These are phyloP conservation scores for Spongilla lacustris DNA, from an alignment of 37 sponge, comb jelly and placozoan genomes.

Conservation along the genomic window DNA sequence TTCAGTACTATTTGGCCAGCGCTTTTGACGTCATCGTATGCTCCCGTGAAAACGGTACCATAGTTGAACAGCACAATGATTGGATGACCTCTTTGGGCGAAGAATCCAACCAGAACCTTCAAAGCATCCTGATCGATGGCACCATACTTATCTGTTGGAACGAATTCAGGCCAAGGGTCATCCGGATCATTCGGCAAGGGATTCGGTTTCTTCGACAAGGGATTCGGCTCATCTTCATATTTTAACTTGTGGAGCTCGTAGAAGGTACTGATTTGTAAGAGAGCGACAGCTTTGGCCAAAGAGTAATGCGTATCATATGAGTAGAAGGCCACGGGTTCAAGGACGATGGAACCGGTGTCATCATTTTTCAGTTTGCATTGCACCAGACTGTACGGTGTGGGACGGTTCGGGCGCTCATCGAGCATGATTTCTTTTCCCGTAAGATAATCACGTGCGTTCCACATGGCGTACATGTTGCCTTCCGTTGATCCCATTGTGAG, in stretches of 20 bases:
- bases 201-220: no score
- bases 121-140: not conserved
- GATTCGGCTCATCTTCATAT: not conserved
- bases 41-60: not conserved
- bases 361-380: no score
- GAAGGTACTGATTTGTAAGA: conserved; percentile 13
- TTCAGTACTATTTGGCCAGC: no score
- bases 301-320: conserved; percentile 32
- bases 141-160: not conserved
- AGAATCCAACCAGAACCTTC: not conserved
- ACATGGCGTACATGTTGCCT: conserved; percentile 25
- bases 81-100: not conserved
- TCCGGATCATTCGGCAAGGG: not conserved
- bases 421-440: no score
- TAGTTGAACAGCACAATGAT: not conserved
- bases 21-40: not conserved
- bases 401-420: no score
- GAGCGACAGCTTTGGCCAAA: not conserved
- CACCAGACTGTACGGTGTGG: no score
- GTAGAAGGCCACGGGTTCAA: conserved; percentile 25
- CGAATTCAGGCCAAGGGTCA: not conserved
- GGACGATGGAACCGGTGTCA: not conserved
- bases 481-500: conserved; percentile 45
- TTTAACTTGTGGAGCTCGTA: not conserved
- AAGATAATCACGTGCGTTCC: conserved; percentile 37